Evolutionary conservation across 64 coral and sea anemone species (phyloP), one percentile per base, ranked within the genome.

Genomic region (Anthopleura sola): DNA sequence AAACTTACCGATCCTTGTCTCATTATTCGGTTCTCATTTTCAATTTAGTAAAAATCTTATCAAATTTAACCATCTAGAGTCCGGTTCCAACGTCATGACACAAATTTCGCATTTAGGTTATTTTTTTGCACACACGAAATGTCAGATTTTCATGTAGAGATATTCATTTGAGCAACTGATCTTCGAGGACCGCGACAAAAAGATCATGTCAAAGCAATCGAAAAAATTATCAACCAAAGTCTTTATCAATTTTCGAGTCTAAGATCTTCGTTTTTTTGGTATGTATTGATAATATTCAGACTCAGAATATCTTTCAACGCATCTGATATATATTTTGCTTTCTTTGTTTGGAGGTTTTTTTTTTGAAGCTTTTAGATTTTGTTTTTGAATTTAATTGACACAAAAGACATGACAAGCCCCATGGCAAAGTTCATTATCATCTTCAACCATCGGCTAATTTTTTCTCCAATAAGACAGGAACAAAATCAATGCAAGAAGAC

Each of bases 391-490:
- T 71, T 15, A 71, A 71, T 71, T 71, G 66, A 71, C 29, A 71
- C 15, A 71, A 71, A 32, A 34, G 66, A 32, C 13, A 34, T 71
- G 66, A 34, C 66, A 71, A 28, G 10, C 66, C 66, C 66, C 28
- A 2, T 34, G 28, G 66, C 31, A 15, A 8, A 12, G 7, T 11
- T 71, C 29, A 17, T 15, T 71, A 71, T 16, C 3, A 36, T 71
- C 66, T 71, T 44, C 4, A 2, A 16, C 66, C 66, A 71, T 32
- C 66, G 31, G 20, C 58, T 62, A 26, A 71, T 15, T 71, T 29
- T 71, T 71, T 71, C 66, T 71, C 28, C 14, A 71, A 34, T 71
- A 71, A 71, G 23, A 71, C 66, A 71, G 31, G 66, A 71, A 71
- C n/a, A 71, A 29, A 32, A 71, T 71, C 14, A 28, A 15, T 16